Evolutionary conservation across 2,113 vertebrate genomes (phyloP), one percentile per base, ranked within the genome.

Genomic region (Myotis brandtii): DNA sequence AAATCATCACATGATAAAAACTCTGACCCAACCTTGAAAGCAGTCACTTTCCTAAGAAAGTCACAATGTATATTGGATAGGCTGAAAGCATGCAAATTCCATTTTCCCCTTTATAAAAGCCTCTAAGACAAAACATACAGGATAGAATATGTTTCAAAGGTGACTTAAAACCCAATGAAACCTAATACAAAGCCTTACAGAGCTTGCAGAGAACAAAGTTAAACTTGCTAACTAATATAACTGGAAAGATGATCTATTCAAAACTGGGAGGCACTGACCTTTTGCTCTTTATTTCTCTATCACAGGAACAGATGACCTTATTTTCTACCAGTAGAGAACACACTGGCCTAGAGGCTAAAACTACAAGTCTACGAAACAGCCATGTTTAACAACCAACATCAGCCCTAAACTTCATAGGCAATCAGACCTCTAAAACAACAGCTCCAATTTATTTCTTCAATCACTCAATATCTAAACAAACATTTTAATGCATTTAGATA

Each of bases 171-270:
- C 20, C 43, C 18, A 21, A 46, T 86, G 75, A 94, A 85, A 95
- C 37, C 69, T 92, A 16, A 70, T 18, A 43, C 18, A 48, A 73
- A 69, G 37, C 13, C 27, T 81, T 50, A 73, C 6, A 86, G 46
- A 83, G 30, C 43, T 70, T 80, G 17, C 10, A 70, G 46, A 91
- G 69, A 90, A 70, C 52, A 95, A 66, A 89, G 62, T 3, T 75
- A 91, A 91, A 56, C 54, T 76, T 79, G 64, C 34, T 46, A 70
- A 75, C 12, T 46, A 70, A 75, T 12, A 52, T 69, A 75, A 81
- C 21, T 80, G 52, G 84, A 96, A 93, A 50, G 84, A 90, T 17
- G 23, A 92, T 72, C 48, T 89, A 77, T 91, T 86, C 66, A 75
- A 89, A 93, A 86, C 23, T 67, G 18, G 32, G 46, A 90, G 17